These are phyloP conservation scores for Pseudorectes ferrugineus DNA, from an alignment of 2,113 vertebrate species.

Conservation along the genomic window DNA sequence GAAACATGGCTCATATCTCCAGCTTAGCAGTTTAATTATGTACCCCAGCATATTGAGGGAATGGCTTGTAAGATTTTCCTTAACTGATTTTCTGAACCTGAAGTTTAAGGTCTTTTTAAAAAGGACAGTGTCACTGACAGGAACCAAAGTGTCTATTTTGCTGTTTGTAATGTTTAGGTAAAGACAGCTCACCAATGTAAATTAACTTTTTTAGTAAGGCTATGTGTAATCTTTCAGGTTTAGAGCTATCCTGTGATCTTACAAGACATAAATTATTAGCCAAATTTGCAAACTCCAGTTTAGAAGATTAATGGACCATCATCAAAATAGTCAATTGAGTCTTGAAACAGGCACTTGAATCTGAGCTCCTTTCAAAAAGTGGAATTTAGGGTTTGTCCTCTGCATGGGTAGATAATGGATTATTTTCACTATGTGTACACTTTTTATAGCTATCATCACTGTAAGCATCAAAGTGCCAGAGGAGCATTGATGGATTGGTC, in stretches of 20 bases:
- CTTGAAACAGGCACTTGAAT: not conserved
- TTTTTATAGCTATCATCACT: constrained; percentile 20
- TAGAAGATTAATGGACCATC: constrained; percentile 18
- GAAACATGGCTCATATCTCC: not conserved
- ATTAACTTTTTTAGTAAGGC: not conserved
- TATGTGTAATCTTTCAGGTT: not conserved
- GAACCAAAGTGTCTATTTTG: not conserved
- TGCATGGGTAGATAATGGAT: not conserved
- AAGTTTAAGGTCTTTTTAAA: not conserved
- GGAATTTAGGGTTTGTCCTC: not conserved
- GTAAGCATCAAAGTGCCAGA: not conserved
- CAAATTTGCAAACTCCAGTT: not conserved
- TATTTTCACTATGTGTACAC: not conserved
- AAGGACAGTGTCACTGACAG: not conserved
- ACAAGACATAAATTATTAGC: not conserved
- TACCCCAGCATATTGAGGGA: not conserved
- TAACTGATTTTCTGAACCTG: not conserved
- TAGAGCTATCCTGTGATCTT: not conserved
- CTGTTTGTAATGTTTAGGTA: not conserved
- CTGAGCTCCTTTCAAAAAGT: not conserved
- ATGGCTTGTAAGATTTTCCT: not conserved
- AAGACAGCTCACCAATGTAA: not conserved
- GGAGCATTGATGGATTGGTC: not conserved
- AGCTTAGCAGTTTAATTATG: not conserved
- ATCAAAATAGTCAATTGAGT: not conserved